Evolutionary conservation across 2,888 invertebrate species (phyloP).

Genomic region (Charanyca ferruginea): DNA sequence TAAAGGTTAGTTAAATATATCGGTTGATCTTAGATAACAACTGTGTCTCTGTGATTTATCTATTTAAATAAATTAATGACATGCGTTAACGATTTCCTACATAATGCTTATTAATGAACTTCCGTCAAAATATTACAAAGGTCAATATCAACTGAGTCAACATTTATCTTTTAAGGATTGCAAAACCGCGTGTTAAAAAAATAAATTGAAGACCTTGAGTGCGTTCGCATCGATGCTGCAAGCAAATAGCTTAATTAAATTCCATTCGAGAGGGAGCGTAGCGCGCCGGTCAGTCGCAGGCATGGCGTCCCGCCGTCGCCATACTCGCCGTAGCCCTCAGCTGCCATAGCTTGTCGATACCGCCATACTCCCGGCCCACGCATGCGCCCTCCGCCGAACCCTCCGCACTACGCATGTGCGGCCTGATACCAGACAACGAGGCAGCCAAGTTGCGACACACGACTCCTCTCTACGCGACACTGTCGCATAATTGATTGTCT

Average conservation of each 20-base stretch:
- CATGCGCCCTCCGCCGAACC: slow-evolving; percentile 76
- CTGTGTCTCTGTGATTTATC: background rate
- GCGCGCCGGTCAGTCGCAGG: slow-evolving; percentile 69
- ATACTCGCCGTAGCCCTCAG: slow-evolving; percentile 58
- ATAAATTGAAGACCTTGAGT: slow-evolving; percentile 67
- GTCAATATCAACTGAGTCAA: slow-evolving; percentile 37
- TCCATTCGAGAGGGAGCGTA: slow-evolving; percentile 65
- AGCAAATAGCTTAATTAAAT: slow-evolving; percentile 74
- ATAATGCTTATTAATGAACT: slow-evolving; percentile 19
- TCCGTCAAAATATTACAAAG: slow-evolving; percentile 33
- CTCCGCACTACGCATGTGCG: slow-evolving; percentile 80
- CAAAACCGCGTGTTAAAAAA: slow-evolving; percentile 29
- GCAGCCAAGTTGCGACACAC: slow-evolving; percentile 81
- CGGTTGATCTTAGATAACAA: background rate
- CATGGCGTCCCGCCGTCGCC: slow-evolving; percentile 79
- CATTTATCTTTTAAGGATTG: slow-evolving; percentile 17
- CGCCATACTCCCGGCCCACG: slow-evolving; percentile 70
- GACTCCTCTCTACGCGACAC: slow-evolving; percentile 81
- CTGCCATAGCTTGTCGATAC: slow-evolving; percentile 75
- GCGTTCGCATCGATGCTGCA: slow-evolving; percentile 66
- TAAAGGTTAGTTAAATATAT: background rate
- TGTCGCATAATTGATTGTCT: slow-evolving; percentile 90
- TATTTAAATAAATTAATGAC: slow-evolving; percentile 7
- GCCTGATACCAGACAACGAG: slow-evolving; percentile 70
- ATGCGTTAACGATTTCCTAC: slow-evolving; percentile 23